These are phyloP conservation scores for Brachynemurus nebulosus DNA, from an alignment of 2,888 invertebrate genomes.

Conservation along the genomic window DNA sequence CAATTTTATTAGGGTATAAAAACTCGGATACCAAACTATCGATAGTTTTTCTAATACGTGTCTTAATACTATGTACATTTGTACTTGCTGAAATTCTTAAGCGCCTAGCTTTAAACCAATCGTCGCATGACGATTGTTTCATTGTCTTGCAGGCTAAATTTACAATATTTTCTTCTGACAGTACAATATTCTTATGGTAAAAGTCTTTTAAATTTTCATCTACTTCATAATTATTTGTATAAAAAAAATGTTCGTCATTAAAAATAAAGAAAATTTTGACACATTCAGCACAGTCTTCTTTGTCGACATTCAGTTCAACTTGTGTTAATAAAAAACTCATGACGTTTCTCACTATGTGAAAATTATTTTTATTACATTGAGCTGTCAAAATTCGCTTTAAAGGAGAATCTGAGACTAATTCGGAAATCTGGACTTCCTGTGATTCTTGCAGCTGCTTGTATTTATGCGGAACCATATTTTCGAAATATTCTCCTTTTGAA, in stretches of 20 bases:
- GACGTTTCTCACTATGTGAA: conserved; percentile 12
- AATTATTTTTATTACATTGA: conserved; percentile 7
- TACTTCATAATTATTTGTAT: conserved; percentile 3
- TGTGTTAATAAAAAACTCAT: conserved; percentile 1
- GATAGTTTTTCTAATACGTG: no score
- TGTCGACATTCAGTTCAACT: conserved; percentile 6
- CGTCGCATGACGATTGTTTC: no score
- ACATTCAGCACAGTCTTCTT: conserved; percentile 8
- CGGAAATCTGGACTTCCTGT: background rate
- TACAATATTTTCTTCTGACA: no score
- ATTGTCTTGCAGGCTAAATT: no score
- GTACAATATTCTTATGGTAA: no score
- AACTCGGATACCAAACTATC: no score
- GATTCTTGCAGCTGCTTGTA: conserved; percentile 2
- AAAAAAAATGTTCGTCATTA: background rate
- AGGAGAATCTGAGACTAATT: conserved; percentile 2
- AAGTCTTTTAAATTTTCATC: conserved; percentile 1
- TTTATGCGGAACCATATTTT: conserved; percentile 12
- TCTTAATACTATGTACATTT: no score
- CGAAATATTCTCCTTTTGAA: conserved; percentile 14
- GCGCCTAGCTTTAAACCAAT: no score
- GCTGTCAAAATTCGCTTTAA: conserved; percentile 3
- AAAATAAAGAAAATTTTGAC: conserved; percentile 7
- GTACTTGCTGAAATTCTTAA: no score
- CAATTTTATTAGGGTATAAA: no score